These are phyloP conservation scores for Podocnemis expansa DNA, from an alignment of 2,113 vertebrate species.

Conservation along the genomic window DNA sequence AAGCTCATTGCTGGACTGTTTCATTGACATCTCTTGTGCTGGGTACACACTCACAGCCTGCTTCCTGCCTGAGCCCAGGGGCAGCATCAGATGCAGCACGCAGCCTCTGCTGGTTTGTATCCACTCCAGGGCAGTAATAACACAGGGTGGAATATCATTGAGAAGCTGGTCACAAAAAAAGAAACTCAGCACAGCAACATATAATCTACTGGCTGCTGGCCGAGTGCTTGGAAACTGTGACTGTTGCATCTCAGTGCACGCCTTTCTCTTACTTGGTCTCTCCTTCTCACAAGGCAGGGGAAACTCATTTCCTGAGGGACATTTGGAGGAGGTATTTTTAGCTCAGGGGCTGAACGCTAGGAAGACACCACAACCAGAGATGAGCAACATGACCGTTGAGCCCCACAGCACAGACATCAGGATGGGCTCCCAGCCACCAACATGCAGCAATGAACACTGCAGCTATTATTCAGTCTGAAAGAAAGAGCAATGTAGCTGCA, in stretches of 20 bases:
- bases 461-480: background rate
- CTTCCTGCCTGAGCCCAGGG: background rate
- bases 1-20: background rate
- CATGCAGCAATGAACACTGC: background rate
- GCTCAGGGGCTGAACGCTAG: background rate
- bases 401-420: background rate
- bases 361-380: background rate
- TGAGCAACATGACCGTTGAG: accelerated
- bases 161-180: background rate
- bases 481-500: background rate
- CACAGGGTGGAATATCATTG: background rate
- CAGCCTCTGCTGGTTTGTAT: background rate
- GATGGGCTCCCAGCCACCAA: background rate
- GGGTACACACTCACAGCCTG: background rate
- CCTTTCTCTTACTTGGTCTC: background rate
- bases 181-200: constrained; percentile 19
- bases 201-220: constrained; percentile 63
- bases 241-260: background rate
- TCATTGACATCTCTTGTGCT: background rate
- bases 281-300: background rate
- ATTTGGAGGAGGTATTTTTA: background rate
- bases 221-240: constrained; percentile 62
- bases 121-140: background rate
- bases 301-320: background rate
- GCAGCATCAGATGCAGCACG: accelerated